Conservation (phyloP, 2,797 vertebrate species). For the Rhadinocentrus ornatus region DNA sequence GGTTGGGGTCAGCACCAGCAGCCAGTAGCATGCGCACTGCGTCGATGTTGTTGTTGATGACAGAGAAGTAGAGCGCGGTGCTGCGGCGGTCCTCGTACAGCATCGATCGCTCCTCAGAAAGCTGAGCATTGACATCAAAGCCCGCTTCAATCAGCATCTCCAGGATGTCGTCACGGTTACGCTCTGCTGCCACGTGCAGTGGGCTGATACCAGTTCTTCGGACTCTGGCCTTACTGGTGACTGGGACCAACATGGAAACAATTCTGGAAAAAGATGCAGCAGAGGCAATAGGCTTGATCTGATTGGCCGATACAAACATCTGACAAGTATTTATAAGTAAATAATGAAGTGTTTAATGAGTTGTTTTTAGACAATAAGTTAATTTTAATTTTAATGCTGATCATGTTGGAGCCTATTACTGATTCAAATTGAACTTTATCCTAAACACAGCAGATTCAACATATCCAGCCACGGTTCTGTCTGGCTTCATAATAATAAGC, state of each 20-base stretch:
- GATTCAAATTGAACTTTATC: too few relatives aligned
- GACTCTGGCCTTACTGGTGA: conserved; percentile 88
- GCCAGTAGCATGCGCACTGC: conserved; percentile 85
- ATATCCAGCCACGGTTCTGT: too few relatives aligned
- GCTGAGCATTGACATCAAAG: conserved; percentile 88
- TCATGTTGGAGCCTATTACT: too few relatives aligned
- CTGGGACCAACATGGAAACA: conserved; percentile 88
- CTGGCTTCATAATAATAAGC: too few relatives aligned
- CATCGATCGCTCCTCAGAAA: conserved; percentile 85
- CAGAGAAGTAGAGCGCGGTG: conserved; percentile 89
- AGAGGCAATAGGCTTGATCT: background rate
- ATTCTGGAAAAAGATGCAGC: conserved; percentile 79
- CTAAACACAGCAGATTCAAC: too few relatives aligned
- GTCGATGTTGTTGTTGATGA: conserved; percentile 88
- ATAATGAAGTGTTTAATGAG: too few relatives aligned
- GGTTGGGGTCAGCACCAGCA: conserved; percentile 90
- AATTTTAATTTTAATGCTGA: too few relatives aligned
- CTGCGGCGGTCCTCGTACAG: conserved; percentile 92
- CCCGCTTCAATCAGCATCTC: conserved; percentile 88
- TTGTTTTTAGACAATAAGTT: too few relatives aligned
- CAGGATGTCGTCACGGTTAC: conserved; percentile 86
- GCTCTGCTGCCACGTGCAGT: conserved; percentile 91
- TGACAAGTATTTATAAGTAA: too few relatives aligned
- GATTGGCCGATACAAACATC: too few relatives aligned
- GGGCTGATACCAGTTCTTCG: conserved; percentile 92